Conservation (phyloP, 2,797 vertebrate species). For the Lagodon rhomboides region DNA sequence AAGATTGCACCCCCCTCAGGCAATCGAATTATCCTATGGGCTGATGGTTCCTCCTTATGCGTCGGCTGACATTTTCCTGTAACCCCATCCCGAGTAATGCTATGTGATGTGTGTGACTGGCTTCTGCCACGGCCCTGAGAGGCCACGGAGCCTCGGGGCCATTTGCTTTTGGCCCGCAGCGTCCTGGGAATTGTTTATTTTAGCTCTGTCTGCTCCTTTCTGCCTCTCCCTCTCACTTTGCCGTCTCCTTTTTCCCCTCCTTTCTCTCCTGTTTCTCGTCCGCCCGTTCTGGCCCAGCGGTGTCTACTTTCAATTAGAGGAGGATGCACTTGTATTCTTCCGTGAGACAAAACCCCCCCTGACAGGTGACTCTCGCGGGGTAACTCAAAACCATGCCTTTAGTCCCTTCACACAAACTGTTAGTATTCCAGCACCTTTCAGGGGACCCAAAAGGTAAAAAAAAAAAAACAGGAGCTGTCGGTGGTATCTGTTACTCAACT, state of each 20-base stretch:
- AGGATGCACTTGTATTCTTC: slow-evolving; percentile 74
- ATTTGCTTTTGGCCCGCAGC: slow-evolving; percentile 73
- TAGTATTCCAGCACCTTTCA: slow-evolving; percentile 71
- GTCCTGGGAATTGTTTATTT: slow-evolving; percentile 80
- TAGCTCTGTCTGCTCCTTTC: slow-evolving; percentile 74
- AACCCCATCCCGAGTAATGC: slow-evolving; percentile 87
- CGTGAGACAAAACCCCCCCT: slow-evolving; percentile 67
- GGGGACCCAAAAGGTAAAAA: slow-evolving; percentile 66
- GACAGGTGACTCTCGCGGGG: slow-evolving; percentile 78
- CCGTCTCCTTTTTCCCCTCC: slow-evolving; percentile 35
- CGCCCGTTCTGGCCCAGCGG: slow-evolving; percentile 51
- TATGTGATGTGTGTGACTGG: slow-evolving; percentile 88
- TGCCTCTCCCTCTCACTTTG: slow-evolving; percentile 48
- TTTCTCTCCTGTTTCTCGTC: slow-evolving; percentile 32
- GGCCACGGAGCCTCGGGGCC: slow-evolving; percentile 70
- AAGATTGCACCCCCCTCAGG: slow-evolving; percentile 85
- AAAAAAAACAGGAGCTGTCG: slow-evolving; percentile 53
- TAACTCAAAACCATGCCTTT: slow-evolving; percentile 76
- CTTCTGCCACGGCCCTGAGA: slow-evolving; percentile 83
- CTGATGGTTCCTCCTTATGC: slow-evolving; percentile 87
- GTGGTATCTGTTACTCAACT: slow-evolving; percentile 72
- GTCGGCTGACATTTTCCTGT: slow-evolving; percentile 87
- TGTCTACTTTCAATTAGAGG: slow-evolving; percentile 81
- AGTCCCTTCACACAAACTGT: slow-evolving; percentile 68
- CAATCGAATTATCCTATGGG: slow-evolving; percentile 88